Evolutionary conservation across 2,797 vertebrate species (phyloP).

Genomic region (Chelon auratus): DNA sequence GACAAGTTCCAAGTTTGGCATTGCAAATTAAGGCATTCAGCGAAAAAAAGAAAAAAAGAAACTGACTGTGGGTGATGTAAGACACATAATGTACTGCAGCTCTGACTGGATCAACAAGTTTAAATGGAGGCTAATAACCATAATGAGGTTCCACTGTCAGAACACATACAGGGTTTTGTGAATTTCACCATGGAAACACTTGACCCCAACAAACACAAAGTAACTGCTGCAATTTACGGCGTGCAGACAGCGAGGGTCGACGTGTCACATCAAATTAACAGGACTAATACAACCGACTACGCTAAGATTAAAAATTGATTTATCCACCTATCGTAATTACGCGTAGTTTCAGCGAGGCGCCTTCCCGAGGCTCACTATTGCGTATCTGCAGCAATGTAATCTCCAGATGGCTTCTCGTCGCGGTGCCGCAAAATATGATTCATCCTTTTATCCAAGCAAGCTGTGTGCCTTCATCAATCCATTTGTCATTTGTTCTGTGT

Average conservation of each 20-base stretch:
- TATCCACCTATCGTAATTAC: background rate
- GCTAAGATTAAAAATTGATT: constrained; percentile 1
- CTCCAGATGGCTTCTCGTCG: constrained; percentile 14
- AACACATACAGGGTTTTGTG: too few relatives aligned
- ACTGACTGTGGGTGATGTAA: background rate
- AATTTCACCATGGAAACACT: background rate
- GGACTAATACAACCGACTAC: background rate
- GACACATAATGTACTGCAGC: constrained; percentile 7
- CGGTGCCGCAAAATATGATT: constrained; percentile 16
- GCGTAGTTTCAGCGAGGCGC: background rate
- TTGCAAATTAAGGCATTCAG: background rate
- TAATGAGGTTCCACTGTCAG: background rate
- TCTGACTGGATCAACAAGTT: constrained; percentile 30
- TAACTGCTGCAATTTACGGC: background rate
- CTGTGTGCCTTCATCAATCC: constrained; percentile 18
- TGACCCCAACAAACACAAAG: background rate
- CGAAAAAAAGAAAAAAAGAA: background rate
- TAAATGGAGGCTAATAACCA: constrained; percentile 1
- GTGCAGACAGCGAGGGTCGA: background rate
- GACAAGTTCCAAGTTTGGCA: too few relatives aligned
- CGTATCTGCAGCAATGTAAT: constrained; percentile 19
- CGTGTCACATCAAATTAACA: background rate
- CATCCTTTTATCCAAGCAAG: constrained; percentile 14
- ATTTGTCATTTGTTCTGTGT: constrained; percentile 3
- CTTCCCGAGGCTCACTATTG: background rate